Base-by-base conservation (phyloP, 2,888 invertebrate species). In the Rosalia funebris region DNA sequence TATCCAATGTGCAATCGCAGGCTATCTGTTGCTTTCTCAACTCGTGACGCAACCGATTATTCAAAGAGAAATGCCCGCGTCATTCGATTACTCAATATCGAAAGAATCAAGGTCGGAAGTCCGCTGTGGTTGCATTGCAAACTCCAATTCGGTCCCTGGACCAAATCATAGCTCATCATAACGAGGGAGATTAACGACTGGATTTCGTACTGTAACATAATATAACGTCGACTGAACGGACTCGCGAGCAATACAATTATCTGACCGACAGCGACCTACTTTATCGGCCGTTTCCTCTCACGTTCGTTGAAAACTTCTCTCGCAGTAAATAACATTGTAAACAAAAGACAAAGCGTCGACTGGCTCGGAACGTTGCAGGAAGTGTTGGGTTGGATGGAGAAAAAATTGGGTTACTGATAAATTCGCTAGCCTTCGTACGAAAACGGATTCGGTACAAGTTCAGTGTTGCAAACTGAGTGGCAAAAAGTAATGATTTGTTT, bases 401-500 rank as follows among this genome's bases (percentile, higher is more conserved):
- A 48, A 48, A 20, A 50, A 50, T 25, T 37, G 25, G 39, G 50
- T 50, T 50, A 50, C 15, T 15, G 39, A 25, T 36, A 48, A 48
- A 32, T 44, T 19, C 10, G n/a, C 25, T 34, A n/a, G 34, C 11
- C 34, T 34, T n/a, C 11, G 5, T 34, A 10, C 11, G 11, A 34
- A n/a, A 34, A 34, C 2, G 11, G 11, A 10, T 2, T 34, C 2
- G 11, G 2, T 34, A 2, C 34, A 34, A 34, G 25, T 25, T n/a
- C 34, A 34, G 11, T 5, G 34, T 5, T 34, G 2, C 2, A 34
- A 10, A 34, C 10, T 11, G 11, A 34, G 2, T n/a, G 11, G 7
- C 3, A n/a, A 5, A 34, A 34, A 34, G 11, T 34, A 34, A 2
- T 34, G 7, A n/a, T 34, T 34, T 34, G 34, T 34, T 34, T 34